phyloP scores from a whole-genome alignment of 2,113 vertebrate genomes.

The Thamnophis sirtalis region DNA sequence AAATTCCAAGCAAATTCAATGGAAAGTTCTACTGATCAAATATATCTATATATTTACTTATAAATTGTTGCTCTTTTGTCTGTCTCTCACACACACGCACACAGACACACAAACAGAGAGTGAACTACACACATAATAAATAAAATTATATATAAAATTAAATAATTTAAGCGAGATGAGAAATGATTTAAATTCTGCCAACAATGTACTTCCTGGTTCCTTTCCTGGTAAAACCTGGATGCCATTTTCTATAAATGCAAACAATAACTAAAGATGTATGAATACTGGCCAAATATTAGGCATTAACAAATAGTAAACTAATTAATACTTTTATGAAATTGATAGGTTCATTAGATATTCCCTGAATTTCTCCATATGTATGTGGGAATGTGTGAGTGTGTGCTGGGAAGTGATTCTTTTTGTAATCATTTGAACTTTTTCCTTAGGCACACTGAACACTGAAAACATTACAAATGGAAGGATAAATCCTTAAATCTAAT shows the following conservation, averaged over 20 bases:
- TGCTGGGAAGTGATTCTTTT: background rate
- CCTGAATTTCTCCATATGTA: background rate
- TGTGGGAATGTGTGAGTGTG: background rate
- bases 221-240: background rate
- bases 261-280: background rate
- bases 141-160: constrained; percentile 22
- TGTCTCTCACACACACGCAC: too few relatives aligned
- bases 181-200: background rate
- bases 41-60: background rate
- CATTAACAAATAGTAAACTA: background rate
- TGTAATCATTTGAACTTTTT: background rate
- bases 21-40: background rate
- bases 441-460: background rate
- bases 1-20: background rate
- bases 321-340: background rate
- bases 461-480: background rate
- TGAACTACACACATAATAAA: background rate
- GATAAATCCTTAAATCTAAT: background rate
- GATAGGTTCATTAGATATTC: background rate
- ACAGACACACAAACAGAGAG: background rate
- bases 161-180: constrained; percentile 29
- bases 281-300: background rate
- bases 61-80: background rate
- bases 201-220: background rate
- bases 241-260: background rate